A percentile compares a stretch with the other conserved stretches of the same genome.
Evolutionary conservation across 2,113 vertebrate genomes (phyloP).

Genomic region (Hemicordylus capensis): DNA sequence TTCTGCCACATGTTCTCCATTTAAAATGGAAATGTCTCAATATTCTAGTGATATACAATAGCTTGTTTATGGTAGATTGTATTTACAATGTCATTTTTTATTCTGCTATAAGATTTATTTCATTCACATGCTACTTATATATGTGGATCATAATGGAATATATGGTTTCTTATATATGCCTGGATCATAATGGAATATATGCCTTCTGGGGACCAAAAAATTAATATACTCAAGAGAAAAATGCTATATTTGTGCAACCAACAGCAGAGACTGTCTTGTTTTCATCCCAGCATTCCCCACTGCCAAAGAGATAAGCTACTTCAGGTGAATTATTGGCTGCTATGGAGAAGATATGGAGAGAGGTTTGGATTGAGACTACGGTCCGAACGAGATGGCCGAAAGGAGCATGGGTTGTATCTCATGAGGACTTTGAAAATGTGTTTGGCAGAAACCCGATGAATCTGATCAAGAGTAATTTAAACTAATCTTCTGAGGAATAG

Average conservation of each 20-base stretch:
- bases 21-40: constrained; percentile 26
- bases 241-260: not conserved
- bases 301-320: not conserved
- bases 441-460: no score
- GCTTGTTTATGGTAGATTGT: not conserved
- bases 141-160: not conserved
- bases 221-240: not conserved
- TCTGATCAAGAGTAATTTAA: no score
- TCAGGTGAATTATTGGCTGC: no score
- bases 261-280: not conserved
- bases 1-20: constrained; percentile 18
- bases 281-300: not conserved
- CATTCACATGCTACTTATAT: not conserved
- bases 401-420: no score
- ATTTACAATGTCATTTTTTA: not conserved
- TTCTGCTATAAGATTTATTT: not conserved
- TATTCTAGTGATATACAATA: constrained; percentile 21
- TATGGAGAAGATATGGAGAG: no score
- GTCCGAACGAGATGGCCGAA: no score
- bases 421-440: no score
- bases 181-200: not conserved
- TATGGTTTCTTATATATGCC: not conserved
- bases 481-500: no score
- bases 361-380: no score
- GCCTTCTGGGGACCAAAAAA: no score